These are phyloP conservation scores for Echinarachnius parma DNA, from an alignment of 53 echinoderm and acorn worm genomes.

Conservation along the genomic window DNA sequence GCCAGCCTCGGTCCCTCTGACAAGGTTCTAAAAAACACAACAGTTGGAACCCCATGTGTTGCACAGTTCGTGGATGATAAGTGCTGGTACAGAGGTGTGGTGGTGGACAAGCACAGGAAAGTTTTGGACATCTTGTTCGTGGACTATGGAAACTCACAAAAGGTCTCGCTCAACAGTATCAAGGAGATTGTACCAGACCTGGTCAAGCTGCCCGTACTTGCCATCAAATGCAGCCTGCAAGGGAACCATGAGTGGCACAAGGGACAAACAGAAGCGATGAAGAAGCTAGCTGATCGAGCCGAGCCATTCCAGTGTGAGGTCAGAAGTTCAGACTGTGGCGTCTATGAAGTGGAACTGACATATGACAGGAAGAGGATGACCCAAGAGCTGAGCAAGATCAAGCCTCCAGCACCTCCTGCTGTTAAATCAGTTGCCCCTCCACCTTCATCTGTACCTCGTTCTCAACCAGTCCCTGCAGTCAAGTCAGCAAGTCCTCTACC, in stretches of 20 bases:
- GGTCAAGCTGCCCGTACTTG: slow-evolving; percentile 70
- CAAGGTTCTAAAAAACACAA: slow-evolving; percentile 43
- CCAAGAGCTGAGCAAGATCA: slow-evolving; percentile 14
- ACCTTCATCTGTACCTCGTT: not conserved
- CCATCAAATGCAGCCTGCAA: slow-evolving; percentile 72
- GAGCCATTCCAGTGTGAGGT: slow-evolving; percentile 69
- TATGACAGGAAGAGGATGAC: slow-evolving; percentile 56
- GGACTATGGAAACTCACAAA: slow-evolving; percentile 90
- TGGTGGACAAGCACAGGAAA: slow-evolving; percentile 60
- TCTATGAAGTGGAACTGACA: slow-evolving; percentile 77
- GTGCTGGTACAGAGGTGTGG: slow-evolving; percentile 90
- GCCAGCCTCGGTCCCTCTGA: slow-evolving; percentile 25
- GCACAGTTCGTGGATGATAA: slow-evolving; percentile 80
- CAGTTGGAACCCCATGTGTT: slow-evolving; percentile 72
- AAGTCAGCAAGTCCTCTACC: not conserved
- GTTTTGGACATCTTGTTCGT: slow-evolving; percentile 76
- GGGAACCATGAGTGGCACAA: slow-evolving; percentile 56
- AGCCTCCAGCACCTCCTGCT: slow-evolving; percentile 17
- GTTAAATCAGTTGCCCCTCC: slow-evolving; percentile 29
- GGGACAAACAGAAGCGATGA: slow-evolving; percentile 48
- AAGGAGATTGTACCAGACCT: slow-evolving; percentile 64
- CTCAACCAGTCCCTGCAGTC: not conserved
- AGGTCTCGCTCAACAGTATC: slow-evolving; percentile 55
- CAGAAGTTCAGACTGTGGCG: slow-evolving; percentile 55
- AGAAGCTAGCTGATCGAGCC: slow-evolving; percentile 49